phyloP scores from a whole-genome alignment of 2,113 vertebrate species.

The Cervus canadensis region DNA sequence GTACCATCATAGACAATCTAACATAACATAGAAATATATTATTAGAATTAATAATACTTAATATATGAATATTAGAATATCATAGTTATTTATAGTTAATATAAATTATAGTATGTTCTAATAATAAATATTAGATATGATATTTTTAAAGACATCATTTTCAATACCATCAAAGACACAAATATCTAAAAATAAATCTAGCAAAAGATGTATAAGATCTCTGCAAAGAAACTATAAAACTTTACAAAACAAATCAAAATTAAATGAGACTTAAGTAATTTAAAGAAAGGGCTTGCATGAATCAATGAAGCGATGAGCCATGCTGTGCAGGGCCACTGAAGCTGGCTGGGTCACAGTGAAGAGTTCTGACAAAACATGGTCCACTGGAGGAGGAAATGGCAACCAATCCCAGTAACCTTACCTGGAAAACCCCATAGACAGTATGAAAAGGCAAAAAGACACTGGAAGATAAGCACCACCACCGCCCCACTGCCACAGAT shows the following conservation, averaged over 20 bases:
- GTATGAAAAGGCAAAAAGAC: background rate
- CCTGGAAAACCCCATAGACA: background rate
- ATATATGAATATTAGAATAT: background rate
- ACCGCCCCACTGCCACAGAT: background rate
- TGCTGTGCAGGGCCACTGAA: background rate
- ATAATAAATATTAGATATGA: background rate
- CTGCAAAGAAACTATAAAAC: background rate
- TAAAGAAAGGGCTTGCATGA: background rate
- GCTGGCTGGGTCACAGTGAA: background rate
- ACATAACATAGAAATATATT: background rate
- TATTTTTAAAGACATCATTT: background rate
- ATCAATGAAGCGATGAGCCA: background rate
- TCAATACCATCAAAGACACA: background rate
- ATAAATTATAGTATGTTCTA: background rate
- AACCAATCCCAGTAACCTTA: background rate
- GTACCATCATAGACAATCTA: background rate
- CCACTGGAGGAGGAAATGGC: background rate
- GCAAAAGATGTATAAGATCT: background rate
- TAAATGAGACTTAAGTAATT: background rate
- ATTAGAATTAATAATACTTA: background rate
- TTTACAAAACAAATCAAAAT: background rate
- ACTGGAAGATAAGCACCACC: background rate
- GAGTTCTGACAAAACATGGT: background rate
- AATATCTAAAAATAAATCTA: background rate
- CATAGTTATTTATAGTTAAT: background rate